Evolutionary conservation across 35 echinoderm and acorn worm genomes (phyloP).

Genomic region (Heliocidaris tuberculata): DNA sequence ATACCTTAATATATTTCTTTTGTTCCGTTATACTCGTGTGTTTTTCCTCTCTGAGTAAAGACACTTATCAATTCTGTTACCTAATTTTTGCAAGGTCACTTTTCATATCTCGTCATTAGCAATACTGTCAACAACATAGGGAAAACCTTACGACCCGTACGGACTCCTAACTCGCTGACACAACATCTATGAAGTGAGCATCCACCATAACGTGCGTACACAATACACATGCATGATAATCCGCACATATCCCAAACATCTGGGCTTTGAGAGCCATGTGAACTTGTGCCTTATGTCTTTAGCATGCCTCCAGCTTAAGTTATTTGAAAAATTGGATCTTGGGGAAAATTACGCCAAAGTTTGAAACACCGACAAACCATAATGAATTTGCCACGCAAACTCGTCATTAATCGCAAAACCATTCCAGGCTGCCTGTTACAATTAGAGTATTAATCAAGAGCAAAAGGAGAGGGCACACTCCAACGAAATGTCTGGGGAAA

Average conservation of each 20-base stretch:
- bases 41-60: background rate
- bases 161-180: background rate
- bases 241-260: background rate
- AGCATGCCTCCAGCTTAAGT: slow-evolving; percentile 24
- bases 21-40: background rate
- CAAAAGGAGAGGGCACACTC: slow-evolving; percentile 25
- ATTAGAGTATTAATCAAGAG: slow-evolving; percentile 26
- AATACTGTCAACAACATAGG: background rate
- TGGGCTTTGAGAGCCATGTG: background rate
- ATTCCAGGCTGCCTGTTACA: slow-evolving; percentile 8
- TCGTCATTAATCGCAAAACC: slow-evolving; percentile 40
- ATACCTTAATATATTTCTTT: no score
- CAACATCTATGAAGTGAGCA: background rate
- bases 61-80: background rate
- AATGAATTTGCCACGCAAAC: slow-evolving; percentile 50
- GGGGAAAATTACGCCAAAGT: slow-evolving; percentile 39
- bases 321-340: slow-evolving; percentile 47
- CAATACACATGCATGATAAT: background rate
- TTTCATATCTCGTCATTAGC: background rate
- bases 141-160: background rate
- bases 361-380: slow-evolving; percentile 50
- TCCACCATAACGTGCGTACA: background rate
- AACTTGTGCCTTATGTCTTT: slow-evolving; percentile 9
- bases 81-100: background rate
- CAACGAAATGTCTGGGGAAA: slow-evolving; percentile 17